Conservation (phyloP, 1,140 invertebrate species). For the Lineus longissimus region DNA sequence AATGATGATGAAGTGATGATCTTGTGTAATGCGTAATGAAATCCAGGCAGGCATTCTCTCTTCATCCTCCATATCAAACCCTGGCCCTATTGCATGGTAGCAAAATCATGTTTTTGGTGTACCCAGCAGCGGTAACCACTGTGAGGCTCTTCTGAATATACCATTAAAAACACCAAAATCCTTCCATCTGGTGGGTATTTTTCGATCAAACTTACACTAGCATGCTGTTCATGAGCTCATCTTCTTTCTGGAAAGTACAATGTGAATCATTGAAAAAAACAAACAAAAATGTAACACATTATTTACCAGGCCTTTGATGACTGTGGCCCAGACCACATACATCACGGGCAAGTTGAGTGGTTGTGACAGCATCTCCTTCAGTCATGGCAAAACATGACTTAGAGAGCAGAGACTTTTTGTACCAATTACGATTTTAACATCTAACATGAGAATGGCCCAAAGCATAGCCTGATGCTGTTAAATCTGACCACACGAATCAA, state of each 20-base stretch:
- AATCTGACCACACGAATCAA: no score
- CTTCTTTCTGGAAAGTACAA: conserved; percentile 42
- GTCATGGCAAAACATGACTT: neutral
- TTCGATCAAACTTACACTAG: conserved; percentile 40
- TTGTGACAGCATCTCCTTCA: neutral
- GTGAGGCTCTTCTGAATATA: neutral
- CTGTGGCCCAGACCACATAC: neutral
- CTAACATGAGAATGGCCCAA: no score
- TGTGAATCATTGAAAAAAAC: conserved; percentile 14
- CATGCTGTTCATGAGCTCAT: conserved; percentile 49
- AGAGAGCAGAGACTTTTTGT: neutral
- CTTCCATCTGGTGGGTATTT: no score
- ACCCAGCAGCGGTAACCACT: neutral
- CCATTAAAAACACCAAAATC: no score
- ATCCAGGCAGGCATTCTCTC: neutral
- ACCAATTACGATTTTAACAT: no score
- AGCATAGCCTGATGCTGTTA: no score
- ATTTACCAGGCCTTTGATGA: neutral
- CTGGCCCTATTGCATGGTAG: no score
- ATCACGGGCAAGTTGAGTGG: neutral
- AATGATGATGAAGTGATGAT: no score
- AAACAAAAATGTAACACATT: neutral
- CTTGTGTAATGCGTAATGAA: no score
- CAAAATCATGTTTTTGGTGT: neutral
- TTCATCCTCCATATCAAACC: neutral